These are phyloP conservation scores for Aleiodes sp. DNA, from an alignment of 1,140 invertebrate species.

Conservation along the genomic window DNA sequence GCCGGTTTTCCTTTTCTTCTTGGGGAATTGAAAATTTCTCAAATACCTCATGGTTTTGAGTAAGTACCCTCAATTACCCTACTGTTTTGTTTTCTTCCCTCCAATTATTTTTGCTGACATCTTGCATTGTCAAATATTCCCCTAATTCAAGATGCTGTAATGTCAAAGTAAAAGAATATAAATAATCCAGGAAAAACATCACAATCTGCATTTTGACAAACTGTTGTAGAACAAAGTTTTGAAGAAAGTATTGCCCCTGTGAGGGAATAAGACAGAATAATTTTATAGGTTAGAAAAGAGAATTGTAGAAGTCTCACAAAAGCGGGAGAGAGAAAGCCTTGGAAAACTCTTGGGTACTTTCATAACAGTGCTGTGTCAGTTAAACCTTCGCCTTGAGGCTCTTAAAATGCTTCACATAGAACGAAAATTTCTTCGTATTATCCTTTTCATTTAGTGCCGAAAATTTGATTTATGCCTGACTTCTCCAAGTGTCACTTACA, in stretches of 20 bases:
- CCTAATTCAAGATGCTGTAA: not conserved
- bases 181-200: not conserved
- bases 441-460: not conserved
- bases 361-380: conserved; percentile 34
- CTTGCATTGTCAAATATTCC: conserved; percentile 1
- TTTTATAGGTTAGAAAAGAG: no score
- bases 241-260: not conserved
- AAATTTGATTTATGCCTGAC: no score
- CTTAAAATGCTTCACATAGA: not conserved
- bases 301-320: not conserved
- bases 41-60: no score
- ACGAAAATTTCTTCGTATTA: not conserved
- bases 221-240: conserved; percentile 29
- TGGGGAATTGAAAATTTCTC: no score
- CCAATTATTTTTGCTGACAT: no score
- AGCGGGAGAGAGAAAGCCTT: not conserved
- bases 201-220: conserved; percentile 40
- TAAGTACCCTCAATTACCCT: no score
- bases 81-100: no score
- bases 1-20: no score
- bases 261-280: not conserved
- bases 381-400: conserved; percentile 25
- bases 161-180: not conserved
- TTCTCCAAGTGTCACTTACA: not conserved
- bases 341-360: conserved; percentile 17